Evolutionary conservation across 2,113 vertebrate genomes (phyloP), one percentile per base, ranked within the genome.

Genomic region (Cavia porcellus): DNA sequence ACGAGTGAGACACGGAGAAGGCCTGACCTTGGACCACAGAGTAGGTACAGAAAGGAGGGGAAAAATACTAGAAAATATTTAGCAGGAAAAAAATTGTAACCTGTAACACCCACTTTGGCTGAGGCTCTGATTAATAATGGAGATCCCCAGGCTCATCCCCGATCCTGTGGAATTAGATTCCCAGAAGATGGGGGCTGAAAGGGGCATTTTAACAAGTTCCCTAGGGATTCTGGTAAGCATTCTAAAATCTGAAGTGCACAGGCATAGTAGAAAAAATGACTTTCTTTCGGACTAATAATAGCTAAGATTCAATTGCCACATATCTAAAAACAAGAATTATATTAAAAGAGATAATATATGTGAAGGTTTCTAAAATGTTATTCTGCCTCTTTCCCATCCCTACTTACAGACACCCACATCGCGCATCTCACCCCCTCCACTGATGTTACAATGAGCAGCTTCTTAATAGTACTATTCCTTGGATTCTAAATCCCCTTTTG

Each of bases 61-160:
- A 74, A 55, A 55, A 6, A 93, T 59, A 90, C 6, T 5, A 70
- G 57, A 75, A 92, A 96, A 47, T 90, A 94, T 57, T 72, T 80
- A 74, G 5, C 52, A 64, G 15, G 10, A 79, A 52, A 1, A 77
- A 42, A 74, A 10, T 10, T 17, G 42, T 38, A 22, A 1, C 55
- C 45, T 86, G 6, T 13, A 85, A 4, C 13, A 64, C 20, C 45
- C 55, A 79, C 13, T 94, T 89, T 45, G 79, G 2, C 61, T 47
- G 13, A 88, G 11, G 24, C 2, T 57, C 42, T 79, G 81, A 88
- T 59, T 95, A 45, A 24, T 94, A 80, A 94, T 62, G 55, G 50
- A 88, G 35, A 11, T 92, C 47, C 13, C 47, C 55, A 45, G 15
- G 6, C 47, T 92, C 25, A 86, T 5, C 3, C 4, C 28, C 17